A percentile compares a stretch with the other conserved stretches of the same genome.
phyloP scores from a whole-genome alignment of 2,113 vertebrate species.

The Hydrochoerus hydrochaeris region DNA sequence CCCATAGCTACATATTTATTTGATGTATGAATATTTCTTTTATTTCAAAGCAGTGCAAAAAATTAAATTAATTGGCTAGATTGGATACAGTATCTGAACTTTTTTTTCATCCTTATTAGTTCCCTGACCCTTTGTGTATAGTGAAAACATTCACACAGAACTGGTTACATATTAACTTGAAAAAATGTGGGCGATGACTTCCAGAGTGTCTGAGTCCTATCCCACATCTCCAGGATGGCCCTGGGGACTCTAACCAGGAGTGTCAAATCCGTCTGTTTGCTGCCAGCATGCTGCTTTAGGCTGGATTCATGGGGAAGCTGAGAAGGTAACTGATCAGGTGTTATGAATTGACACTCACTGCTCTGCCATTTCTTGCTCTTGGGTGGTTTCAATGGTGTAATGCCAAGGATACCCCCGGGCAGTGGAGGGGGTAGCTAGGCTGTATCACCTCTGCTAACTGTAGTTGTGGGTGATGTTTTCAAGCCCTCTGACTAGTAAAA shows the following conservation, averaged over 20 bases:
- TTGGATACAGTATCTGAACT: constrained; percentile 52
- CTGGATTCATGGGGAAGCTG: neutral
- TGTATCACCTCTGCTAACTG: neutral
- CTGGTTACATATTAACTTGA: neutral
- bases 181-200: neutral
- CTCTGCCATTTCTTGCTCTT: neutral
- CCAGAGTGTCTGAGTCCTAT: neutral
- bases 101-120: neutral
- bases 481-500: neutral
- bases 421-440: neutral
- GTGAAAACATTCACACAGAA: constrained; percentile 6
- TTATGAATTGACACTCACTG: neutral
- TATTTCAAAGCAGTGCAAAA: constrained; percentile 56
- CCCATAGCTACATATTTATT: neutral
- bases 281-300: neutral
- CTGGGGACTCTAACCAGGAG: neutral
- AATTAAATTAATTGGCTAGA: constrained; percentile 44
- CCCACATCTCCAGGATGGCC: neutral
- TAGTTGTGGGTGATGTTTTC: neutral
- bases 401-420: neutral
- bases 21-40: constrained; percentile 50
- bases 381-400: neutral
- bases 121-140: neutral
- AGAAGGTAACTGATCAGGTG: neutral
- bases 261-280: neutral